Evolutionary conservation across 1,140 invertebrate species (phyloP), one percentile per base, ranked within the genome.

Genomic region (Capitella teleta): DNA sequence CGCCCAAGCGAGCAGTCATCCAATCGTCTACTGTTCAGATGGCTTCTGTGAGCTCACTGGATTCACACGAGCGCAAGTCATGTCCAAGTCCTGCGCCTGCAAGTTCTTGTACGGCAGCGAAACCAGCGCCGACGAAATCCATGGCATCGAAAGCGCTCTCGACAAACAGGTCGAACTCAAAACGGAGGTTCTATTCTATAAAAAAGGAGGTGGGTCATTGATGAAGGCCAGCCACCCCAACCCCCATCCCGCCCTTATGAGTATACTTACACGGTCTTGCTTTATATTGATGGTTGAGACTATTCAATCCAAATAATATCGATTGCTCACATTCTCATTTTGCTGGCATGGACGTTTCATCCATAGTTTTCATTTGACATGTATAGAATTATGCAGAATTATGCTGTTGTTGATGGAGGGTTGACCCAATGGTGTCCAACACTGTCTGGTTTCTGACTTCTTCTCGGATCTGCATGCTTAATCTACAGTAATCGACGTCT

Each of bases 21-120:
- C 92, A 55, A 94, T 96, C 74, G 92, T 96, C 53, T 96, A 96
- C 75, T 96, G 92, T 75, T 93, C 89, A 3, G 91, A 96, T 80
- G 92, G 91, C 44, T 96, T 96, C 77, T 93, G 89, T 70, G 91
- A 95, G 75, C 81, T 96, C 74, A 94, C 90, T 50, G 90, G 90
- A 52, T 93, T 83, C 75, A 79, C 86, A 51, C 79, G 92, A 54
- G 90, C 90, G 32, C 89, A 53, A 47, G 65, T 71, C 51, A 71
- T 71, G 67, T 90, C 94, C 73, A 93, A 93, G 68, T 85, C 87
- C 54, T 95, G 90, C 72, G 87, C 88, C 51, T 96, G 91, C 76
- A 89, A 89, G 74, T 96, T 96, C 70, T 81, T 96, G 0, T 91
- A 91, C 68, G 92, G 91, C 0, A 79, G 82, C 6, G 87, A 94